Conservation (phyloP, 2,113 vertebrate species). For the Laticauda laticaudata region DNA sequence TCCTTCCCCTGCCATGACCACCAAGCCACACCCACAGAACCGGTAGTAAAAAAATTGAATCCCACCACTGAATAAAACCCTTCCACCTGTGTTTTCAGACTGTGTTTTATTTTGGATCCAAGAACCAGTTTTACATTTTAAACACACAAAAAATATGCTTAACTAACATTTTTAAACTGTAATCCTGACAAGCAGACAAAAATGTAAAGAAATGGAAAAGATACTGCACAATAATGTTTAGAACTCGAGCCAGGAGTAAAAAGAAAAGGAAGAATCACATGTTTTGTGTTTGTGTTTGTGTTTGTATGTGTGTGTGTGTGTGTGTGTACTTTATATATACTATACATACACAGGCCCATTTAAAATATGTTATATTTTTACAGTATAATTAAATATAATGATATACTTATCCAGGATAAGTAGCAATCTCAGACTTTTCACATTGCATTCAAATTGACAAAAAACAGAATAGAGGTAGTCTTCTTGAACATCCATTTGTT, state of each 20-base stretch:
- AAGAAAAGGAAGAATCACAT: neutral
- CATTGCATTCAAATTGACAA: neutral
- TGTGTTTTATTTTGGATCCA: neutral
- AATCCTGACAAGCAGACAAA: neutral
- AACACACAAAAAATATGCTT: neutral
- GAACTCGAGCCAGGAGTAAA: neutral
- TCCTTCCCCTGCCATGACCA: no score
- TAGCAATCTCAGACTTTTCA: neutral
- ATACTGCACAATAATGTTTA: neutral
- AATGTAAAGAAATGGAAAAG: neutral
- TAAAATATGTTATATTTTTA: neutral
- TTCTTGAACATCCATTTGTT: neutral
- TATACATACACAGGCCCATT: neutral
- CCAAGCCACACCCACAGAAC: no score
- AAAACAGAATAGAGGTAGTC: neutral
- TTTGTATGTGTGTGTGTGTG: neutral
- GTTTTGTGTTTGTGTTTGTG: neutral
- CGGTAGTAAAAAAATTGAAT: no score
- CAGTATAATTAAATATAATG: neutral
- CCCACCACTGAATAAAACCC: neutral
- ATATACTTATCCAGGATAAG: neutral
- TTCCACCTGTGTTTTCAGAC: neutral
- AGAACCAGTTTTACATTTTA: neutral
- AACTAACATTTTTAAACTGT: neutral
- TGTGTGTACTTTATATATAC: neutral